phyloP scores from a whole-genome alignment of 2,888 invertebrate genomes.

The Hedya salicella region DNA sequence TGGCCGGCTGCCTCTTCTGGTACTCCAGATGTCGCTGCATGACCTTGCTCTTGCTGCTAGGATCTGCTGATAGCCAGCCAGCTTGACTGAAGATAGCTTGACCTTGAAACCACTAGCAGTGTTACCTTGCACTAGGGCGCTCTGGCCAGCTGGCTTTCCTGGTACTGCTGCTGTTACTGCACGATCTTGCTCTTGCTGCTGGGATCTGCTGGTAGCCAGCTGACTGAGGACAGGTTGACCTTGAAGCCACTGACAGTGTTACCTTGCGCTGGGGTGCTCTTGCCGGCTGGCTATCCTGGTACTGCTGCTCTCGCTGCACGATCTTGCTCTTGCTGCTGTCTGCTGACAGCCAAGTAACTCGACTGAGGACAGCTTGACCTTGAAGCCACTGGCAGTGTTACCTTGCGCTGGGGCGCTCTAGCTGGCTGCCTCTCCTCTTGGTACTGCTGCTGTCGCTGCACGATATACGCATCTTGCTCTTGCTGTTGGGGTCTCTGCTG shows the following conservation, averaged over 20 bases:
- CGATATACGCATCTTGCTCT: conserved; percentile 64
- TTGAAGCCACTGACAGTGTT: not conserved
- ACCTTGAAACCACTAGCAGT: not conserved
- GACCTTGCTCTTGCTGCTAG: not conserved
- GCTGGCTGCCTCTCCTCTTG: conserved; percentile 16
- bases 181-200: too few relatives aligned
- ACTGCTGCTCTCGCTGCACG: conserved; percentile 67
- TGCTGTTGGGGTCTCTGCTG: conserved; percentile 65
- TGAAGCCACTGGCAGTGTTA: not conserved
- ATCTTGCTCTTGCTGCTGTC: not conserved
- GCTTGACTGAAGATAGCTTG: not conserved
- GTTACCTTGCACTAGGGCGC: not conserved
- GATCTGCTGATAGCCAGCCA: not conserved
- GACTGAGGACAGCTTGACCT: too few relatives aligned
- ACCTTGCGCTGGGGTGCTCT: not conserved
- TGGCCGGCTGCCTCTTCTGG: not conserved
- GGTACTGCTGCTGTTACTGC: too few relatives aligned
- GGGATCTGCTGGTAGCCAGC: too few relatives aligned
- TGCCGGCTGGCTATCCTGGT: conserved; percentile 1
- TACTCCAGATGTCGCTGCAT: not conserved
- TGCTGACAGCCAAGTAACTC: not conserved
- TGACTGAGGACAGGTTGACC: too few relatives aligned
- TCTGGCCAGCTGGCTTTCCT: too few relatives aligned
- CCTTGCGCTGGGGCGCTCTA: conserved; percentile 10
- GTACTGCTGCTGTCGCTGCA: conserved; percentile 86